Evolutionary conservation across 2,888 invertebrate genomes (phyloP).

Genomic region (Rotaria socialis): DNA sequence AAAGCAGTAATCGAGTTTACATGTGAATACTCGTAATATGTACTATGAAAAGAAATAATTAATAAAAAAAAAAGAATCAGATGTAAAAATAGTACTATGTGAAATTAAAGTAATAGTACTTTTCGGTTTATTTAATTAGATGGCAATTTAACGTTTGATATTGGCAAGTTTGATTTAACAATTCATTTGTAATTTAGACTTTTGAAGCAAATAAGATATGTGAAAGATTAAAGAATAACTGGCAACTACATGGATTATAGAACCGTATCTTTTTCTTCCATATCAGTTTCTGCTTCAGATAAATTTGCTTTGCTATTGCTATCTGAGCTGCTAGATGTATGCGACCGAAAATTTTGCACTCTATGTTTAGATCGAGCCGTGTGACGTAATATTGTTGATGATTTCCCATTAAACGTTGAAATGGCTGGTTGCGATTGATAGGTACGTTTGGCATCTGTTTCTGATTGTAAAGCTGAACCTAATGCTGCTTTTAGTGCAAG

Average conservation of each 20-base stretch:
- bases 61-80: background rate
- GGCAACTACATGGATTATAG: no score
- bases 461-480: background rate
- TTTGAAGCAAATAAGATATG: no score
- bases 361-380: background rate
- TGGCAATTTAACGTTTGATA: background rate
- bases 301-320: background rate
- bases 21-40: background rate
- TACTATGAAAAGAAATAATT: background rate
- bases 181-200: no score
- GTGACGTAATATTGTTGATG: background rate
- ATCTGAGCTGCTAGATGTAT: background rate
- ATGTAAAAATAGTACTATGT: background rate
- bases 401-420: background rate
- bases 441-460: background rate
- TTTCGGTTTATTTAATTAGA: background rate
- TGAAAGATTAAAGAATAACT: no score
- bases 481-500: background rate
- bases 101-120: background rate
- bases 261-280: no score
- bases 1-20: background rate
- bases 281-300: background rate
- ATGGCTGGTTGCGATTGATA: background rate
- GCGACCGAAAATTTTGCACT: background rate
- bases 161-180: background rate